These are phyloP conservation scores for Sandelia bainsii DNA, from an alignment of 2,797 vertebrate genomes.

Conservation along the genomic window DNA sequence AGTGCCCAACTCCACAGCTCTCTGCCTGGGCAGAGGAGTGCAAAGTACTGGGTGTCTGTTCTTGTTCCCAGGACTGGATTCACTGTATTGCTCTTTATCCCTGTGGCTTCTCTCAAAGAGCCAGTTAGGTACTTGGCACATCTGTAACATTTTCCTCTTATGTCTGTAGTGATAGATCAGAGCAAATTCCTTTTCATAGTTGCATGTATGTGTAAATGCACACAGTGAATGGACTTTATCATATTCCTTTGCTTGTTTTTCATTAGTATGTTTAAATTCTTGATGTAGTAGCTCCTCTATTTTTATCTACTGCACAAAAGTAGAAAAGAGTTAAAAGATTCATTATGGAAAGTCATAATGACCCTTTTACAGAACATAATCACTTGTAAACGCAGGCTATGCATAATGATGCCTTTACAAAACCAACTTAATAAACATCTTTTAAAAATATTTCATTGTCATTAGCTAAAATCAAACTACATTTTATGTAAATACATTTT, in stretches of 20 bases:
- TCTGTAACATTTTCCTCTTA: slow-evolving; percentile 33
- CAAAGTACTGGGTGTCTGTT: slow-evolving; percentile 52
- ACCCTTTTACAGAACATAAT: background rate
- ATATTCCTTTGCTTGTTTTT: background rate
- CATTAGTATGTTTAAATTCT: background rate
- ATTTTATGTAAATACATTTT: background rate
- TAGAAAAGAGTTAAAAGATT: background rate
- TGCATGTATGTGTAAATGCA: slow-evolving; percentile 2
- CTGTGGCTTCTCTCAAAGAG: slow-evolving; percentile 54
- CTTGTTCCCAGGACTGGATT: slow-evolving; percentile 59
- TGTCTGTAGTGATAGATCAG: slow-evolving; percentile 29
- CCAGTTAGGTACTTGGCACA: slow-evolving; percentile 60
- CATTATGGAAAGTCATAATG: background rate
- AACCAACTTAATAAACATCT: too few species aligned
- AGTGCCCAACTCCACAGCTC: slow-evolving; percentile 50
- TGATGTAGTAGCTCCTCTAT: background rate
- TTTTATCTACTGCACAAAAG: background rate
- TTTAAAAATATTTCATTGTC: background rate
- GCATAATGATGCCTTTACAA: background rate
- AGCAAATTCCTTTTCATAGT: slow-evolving; percentile 13
- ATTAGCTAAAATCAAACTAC: background rate
- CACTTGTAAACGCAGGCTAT: background rate
- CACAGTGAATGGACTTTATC: background rate
- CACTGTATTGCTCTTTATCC: slow-evolving; percentile 46
- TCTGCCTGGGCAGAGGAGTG: slow-evolving; percentile 47